A percentile compares a stretch with the other conserved stretches of the same genome.
Evolutionary conservation across 1,140 invertebrate genomes (phyloP).

Genomic region (Rhopalosiphum maidis): DNA sequence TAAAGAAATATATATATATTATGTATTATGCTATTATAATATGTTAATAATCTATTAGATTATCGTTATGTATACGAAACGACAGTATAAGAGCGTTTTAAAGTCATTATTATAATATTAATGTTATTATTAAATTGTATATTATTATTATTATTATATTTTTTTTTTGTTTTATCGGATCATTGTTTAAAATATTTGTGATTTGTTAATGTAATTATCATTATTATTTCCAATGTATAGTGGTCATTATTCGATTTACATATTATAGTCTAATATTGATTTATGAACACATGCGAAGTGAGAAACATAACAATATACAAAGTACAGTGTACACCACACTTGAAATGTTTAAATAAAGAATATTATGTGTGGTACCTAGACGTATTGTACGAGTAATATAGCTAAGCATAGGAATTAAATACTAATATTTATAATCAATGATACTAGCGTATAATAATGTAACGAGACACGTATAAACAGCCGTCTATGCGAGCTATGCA

Average conservation of each 20-base stretch:
- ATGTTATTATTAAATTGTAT: background rate
- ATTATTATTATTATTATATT: background rate
- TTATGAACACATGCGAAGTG: background rate
- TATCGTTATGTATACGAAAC: constrained; percentile 10
- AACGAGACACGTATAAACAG: too few relatives aligned
- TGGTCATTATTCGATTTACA: background rate
- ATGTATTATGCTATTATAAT: background rate
- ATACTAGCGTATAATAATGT: too few relatives aligned
- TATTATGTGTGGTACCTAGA: too few relatives aligned
- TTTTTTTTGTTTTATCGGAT: background rate
- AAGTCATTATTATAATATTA: background rate
- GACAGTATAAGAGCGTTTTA: background rate
- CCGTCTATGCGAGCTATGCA: too few relatives aligned
- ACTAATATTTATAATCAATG: too few relatives aligned
- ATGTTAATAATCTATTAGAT: background rate
- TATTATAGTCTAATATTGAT: background rate
- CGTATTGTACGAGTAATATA: too few relatives aligned
- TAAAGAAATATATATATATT: background rate
- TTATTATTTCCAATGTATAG: background rate
- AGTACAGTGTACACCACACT: too few relatives aligned
- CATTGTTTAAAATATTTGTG: background rate
- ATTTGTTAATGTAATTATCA: background rate
- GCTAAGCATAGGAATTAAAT: too few relatives aligned
- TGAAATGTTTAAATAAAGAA: too few relatives aligned
- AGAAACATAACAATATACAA: background rate